Evolutionary conservation across 2,888 invertebrate genomes (phyloP).

Genomic region (Tortricodes alternella): DNA sequence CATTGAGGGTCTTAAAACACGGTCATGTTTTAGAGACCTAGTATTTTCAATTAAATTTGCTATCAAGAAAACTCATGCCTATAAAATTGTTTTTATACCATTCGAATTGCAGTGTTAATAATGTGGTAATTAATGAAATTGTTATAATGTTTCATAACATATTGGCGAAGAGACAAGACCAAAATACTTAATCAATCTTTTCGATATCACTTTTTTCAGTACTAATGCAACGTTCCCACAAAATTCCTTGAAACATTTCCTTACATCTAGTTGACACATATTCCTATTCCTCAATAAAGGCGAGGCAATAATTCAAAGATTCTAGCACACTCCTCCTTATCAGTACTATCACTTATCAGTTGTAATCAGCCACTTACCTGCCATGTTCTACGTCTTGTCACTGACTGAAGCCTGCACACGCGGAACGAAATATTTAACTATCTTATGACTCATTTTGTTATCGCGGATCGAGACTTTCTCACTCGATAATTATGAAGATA

Average conservation of each 20-base stretch:
- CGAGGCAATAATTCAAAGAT: slow-evolving; percentile 5
- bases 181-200: no score
- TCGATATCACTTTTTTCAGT: no score
- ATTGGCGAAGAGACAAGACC: no score
- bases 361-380: slow-evolving; percentile 48
- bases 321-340: slow-evolving; percentile 34
- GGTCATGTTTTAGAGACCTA: neutral
- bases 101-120: no score
- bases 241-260: neutral
- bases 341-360: slow-evolving; percentile 43
- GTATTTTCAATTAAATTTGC: neutral
- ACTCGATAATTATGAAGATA: no score
- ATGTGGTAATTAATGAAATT: no score
- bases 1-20: no score
- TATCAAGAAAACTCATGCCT: neutral
- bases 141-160: no score
- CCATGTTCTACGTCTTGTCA: slow-evolving; percentile 44
- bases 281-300: neutral
- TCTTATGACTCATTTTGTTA: slow-evolving; percentile 21
- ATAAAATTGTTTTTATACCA: neutral
- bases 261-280: neutral
- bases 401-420: slow-evolving; percentile 38
- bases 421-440: slow-evolving; percentile 39
- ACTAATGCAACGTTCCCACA: no score
- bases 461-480: slow-evolving; percentile 6